Evolutionary conservation across 2,797 vertebrate species (phyloP).

Genomic region (Eidolon dupreanum): DNA sequence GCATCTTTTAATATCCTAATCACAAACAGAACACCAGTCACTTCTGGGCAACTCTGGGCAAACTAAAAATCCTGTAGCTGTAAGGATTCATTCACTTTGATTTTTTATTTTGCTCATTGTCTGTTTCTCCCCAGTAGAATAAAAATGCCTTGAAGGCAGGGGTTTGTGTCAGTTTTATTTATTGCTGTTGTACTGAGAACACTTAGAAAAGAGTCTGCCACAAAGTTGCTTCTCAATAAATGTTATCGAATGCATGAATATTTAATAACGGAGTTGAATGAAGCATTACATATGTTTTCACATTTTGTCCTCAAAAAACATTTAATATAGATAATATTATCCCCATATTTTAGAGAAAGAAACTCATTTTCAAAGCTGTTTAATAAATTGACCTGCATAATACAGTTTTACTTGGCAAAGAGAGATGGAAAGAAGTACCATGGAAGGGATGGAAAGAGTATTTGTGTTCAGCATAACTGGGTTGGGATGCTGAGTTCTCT

Average conservation of each 20-base stretch:
- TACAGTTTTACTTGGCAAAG: neutral
- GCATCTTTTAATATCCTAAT: neutral
- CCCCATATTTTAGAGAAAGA: neutral
- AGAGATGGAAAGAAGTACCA: neutral
- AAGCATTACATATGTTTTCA: neutral
- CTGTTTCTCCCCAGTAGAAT: neutral
- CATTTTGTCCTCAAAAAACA: neutral
- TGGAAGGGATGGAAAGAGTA: neutral
- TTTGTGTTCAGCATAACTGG: neutral
- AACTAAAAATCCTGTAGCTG: neutral
- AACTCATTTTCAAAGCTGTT: neutral
- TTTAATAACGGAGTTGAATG: neutral
- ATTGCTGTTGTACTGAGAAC: neutral
- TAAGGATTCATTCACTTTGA: neutral
- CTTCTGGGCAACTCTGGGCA: neutral
- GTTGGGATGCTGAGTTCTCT: neutral
- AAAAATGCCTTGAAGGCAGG: neutral
- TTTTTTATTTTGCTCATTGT: neutral
- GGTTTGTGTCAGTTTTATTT: neutral
- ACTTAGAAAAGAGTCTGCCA: neutral
- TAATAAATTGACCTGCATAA: neutral
- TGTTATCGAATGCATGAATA: neutral
- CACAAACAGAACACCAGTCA: too few relatives aligned
- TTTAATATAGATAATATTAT: neutral
- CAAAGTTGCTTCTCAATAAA: neutral